Base-by-base conservation (phyloP, 2,113 vertebrate species). In the Mionectes macconnelli region DNA sequence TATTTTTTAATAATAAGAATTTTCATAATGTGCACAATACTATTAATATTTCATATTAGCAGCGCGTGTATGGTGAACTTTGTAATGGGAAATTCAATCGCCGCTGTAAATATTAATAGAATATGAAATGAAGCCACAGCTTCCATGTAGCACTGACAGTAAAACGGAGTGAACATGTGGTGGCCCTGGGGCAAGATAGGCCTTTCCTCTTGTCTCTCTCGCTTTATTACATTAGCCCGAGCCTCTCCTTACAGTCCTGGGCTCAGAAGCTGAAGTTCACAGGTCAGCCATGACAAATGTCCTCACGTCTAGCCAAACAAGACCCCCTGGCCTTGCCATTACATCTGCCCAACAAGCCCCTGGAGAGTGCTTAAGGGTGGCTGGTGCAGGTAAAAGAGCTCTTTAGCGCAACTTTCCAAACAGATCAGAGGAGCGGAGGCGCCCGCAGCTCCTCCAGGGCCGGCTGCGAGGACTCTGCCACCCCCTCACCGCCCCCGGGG, bases 101-200 rank as follows among this genome's bases (percentile, higher is more conserved):
- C 97, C 74, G 97, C 97, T 98, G 98, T 98, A 98, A 98, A 98
- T 98, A 98, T 98, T 98, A 98, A 98, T 98, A 97, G 98, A 96
- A 98, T 98, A 97, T 97, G 98, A 98, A 98, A 98, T 97, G 97
- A 97, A 98, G 97, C 97, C 97, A 24, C 97, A 94, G 98, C 95
- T 97, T 93, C 97, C 59, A 33, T 97, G 97, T 96, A 94, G 95
- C 96, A 90, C 96, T 98, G 98, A 97, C 97, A 96, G 98, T 97
- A 96, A 97, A 97, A 96, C 97, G 94, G 89, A 97, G 97, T 42
- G 97, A 97, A 96, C 98, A 97, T 96, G 98, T 97, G 97, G 97
- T 96, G 96, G 98, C 98, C 98, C 98, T 96, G 95, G 97, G 98
- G 98, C 97, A 93, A 97, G 93, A 95, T 95, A 97, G 97, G 97